A percentile compares a stretch with the other conserved stretches of the same genome.
These are phyloP conservation scores for Chaitophorus viminalis DNA, from an alignment of 2,888 invertebrate species.

Conservation along the genomic window DNA sequence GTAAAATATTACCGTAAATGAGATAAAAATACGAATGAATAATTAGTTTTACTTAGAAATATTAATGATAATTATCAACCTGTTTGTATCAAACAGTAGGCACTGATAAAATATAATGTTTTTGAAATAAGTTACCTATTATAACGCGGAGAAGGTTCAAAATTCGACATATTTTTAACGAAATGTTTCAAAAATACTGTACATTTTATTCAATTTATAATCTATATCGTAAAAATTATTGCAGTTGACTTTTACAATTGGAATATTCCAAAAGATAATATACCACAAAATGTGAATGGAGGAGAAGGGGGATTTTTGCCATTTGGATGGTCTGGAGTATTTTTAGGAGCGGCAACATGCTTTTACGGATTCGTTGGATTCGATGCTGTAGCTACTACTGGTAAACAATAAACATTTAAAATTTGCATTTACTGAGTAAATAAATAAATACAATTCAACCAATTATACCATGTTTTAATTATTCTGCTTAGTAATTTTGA, in stretches of 20 bases:
- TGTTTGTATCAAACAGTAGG: neutral
- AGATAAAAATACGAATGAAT: neutral
- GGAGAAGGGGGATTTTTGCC: constrained; percentile 93
- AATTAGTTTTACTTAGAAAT: neutral
- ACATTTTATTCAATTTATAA: neutral
- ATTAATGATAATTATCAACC: neutral
- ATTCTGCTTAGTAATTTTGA: neutral
- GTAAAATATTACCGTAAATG: neutral
- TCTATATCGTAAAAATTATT: constrained; percentile 63
- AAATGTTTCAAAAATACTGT: too few species aligned
- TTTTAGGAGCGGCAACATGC: constrained; percentile 88
- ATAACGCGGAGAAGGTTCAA: neutral
- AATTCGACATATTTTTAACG: neutral
- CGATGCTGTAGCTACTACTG: constrained; percentile 90
- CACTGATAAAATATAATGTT: neutral
- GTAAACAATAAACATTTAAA: constrained; percentile 66
- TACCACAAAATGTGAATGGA: constrained; percentile 70
- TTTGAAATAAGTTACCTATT: neutral
- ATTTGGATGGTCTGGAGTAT: constrained; percentile 86
- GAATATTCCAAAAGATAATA: constrained; percentile 74
- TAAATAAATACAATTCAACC: too few species aligned
- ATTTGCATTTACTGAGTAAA: too few species aligned
- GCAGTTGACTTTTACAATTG: constrained; percentile 83
- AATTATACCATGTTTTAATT: neutral
- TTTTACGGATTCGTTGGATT: constrained; percentile 88